Base-by-base conservation (phyloP, 2,888 invertebrate species). In the Thymelicus sylvestris region DNA sequence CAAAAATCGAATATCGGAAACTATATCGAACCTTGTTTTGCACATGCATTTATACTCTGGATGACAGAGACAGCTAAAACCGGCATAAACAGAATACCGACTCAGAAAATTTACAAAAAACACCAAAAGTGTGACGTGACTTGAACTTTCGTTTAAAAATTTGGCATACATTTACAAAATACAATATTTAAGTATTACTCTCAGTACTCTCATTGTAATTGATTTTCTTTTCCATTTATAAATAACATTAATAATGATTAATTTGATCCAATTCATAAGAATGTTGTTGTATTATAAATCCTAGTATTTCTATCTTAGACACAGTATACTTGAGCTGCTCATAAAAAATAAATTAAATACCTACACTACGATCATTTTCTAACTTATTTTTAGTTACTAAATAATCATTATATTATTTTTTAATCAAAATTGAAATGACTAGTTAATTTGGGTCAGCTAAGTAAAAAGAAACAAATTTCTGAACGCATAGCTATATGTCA, bases 401-500 rank as follows among this genome's bases (percentile, higher is more conserved):
- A 3, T 10, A 12, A 12, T 44, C 12, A 41, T 41, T 41, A 12
- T 4, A 50, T 38, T 48, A 6, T 63, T 5, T 5, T 50, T 64
- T 50, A 15, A 31, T 24, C 8, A n/a, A 10, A 52, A 52, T 19
- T 19, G 8, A 52, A 52, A 52, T 19, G 10, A 63, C 24, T 13
- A 62, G 41, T 4, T 13, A 44, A 60, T 62, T 24, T 70, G 64
- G 59, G 59, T 65, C 64, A 65, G 12, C 38, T 7, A 48, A 10
- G 6, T 8, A 19, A 24, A 55, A 55, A 55, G 10, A 10, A 13
- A 7, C 5, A 4, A 44, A 65, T 71, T 71, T 66, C 66, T 13
- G 70, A 71, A 66, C 70, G 61, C 7, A 15, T 5, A 38, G 5
- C 24, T 44, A 1, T 48, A 61, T 71, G 72, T 72, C 72, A 75